A percentile compares a stretch with the other conserved stretches of the same genome.
Conservation (phyloP, 2,797 vertebrate genomes). For the Gouania willdenowi region DNA sequence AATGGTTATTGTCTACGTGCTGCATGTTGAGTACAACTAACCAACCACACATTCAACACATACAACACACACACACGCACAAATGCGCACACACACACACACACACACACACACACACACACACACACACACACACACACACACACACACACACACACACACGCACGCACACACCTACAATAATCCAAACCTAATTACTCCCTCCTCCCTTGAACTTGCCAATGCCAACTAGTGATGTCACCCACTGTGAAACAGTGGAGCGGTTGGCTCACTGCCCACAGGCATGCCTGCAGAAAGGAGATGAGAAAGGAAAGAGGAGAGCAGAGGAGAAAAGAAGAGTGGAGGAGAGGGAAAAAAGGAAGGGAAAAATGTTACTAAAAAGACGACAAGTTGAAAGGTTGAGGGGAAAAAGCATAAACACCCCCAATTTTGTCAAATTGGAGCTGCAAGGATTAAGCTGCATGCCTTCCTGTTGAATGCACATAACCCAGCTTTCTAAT, state of each 20-base stretch:
- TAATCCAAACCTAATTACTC: slow-evolving; percentile 76
- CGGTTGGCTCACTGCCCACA: slow-evolving; percentile 57
- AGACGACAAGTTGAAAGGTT: no score
- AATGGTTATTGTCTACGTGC: slow-evolving; percentile 44
- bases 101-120: slow-evolving; percentile 33
- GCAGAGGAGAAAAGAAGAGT: background rate
- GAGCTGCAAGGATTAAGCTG: slow-evolving; percentile 53
- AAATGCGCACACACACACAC: slow-evolving; percentile 17
- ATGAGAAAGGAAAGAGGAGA: slow-evolving; percentile 8
- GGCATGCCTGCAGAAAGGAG: slow-evolving; percentile 33
- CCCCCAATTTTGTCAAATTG: slow-evolving; percentile 44
- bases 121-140: slow-evolving; percentile 28
- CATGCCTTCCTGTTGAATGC: slow-evolving; percentile 33
- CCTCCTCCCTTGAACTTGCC: slow-evolving; percentile 44
- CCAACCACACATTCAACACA: no score
- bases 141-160: slow-evolving; percentile 16
- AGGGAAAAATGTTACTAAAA: no score
- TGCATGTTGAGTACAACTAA: slow-evolving; percentile 42
- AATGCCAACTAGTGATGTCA: slow-evolving; percentile 79
- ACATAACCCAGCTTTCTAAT: slow-evolving; percentile 35
- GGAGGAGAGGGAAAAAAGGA: slow-evolving; percentile 11
- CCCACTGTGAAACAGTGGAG: slow-evolving; percentile 57
- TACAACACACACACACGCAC: slow-evolving; percentile 31
- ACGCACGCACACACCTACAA: slow-evolving; percentile 47
- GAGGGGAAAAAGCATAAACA: slow-evolving; percentile 32